Base-by-base conservation (phyloP, 2,113 vertebrate genomes). In the Chrysochloris asiatica region DNA sequence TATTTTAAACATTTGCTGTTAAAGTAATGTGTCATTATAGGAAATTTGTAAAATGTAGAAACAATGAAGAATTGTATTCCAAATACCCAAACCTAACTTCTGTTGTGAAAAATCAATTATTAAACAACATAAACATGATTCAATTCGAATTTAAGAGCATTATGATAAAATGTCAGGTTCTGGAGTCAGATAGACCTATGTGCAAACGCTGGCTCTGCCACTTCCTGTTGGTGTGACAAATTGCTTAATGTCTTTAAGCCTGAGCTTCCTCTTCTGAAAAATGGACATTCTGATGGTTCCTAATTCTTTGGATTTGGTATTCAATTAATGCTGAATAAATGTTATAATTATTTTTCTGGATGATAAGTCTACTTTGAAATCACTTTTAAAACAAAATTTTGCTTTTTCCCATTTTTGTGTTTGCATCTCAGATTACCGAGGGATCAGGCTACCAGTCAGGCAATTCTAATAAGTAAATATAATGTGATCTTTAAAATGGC, bases 301-400 rank as follows among this genome's bases (percentile, higher is more conserved):
- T 61, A 26, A 30, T 38, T 85, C 17, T 54, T 13, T 71, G 26
- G 28, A 24, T 12, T 41, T 30, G 47, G 4, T 3, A 73, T 78
- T 65, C 78, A 65, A n/a, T 50, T 67, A 6, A 24, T 75, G 26
- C 26, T 82, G n/a, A n/a, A 3, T 43, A 69, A 83, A 52, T 36
- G 38, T 21, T 52, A n/a, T 41, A 63, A 41, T 69, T 79, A 78
- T 88, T 77, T 88, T 36, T 83, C 89, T 71, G 38, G 22, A 24
- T 93, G 75, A 33, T 41, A 54, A 81, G n/a, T 5, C 19, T 86
- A 41, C 33, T 73, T 59, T 47, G 3, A 61, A 87, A 45, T 72
- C 38, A 79, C n/a, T 87, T 22, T 21, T 87, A 65, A 83, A 87
- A 90, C 65, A 90, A 65, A 79, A 8, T 45, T 43, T 59, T 75